These are phyloP conservation scores for Gymnoscelis rufifasciata DNA, from an alignment of 2,888 invertebrate species.

Conservation along the genomic window DNA sequence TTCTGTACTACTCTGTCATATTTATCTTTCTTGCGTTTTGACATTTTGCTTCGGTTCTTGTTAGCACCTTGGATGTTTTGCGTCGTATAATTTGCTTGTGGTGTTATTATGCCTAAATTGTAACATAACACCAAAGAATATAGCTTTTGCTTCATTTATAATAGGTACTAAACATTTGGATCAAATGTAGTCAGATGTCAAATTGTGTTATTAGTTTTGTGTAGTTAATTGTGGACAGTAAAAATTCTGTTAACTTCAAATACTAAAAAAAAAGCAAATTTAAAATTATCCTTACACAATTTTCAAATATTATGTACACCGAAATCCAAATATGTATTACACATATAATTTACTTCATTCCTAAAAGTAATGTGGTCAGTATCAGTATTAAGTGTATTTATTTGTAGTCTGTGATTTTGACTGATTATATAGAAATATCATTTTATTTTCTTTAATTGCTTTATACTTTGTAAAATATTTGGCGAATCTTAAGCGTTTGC, in stretches of 20 bases:
- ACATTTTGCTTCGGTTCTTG: conserved; percentile 69
- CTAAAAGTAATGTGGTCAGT: too few relatives aligned
- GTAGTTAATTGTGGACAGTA: too few relatives aligned
- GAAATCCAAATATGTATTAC: too few relatives aligned
- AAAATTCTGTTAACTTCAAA: too few relatives aligned
- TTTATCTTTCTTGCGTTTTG: conserved; percentile 66
- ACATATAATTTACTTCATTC: too few relatives aligned
- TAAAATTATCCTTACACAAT: too few relatives aligned
- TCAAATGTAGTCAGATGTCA: not conserved
- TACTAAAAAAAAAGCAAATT: too few relatives aligned
- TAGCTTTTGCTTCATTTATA: not conserved
- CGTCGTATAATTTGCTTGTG: conserved; percentile 68
- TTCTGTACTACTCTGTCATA: conserved; percentile 64
- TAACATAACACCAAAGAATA: not conserved
- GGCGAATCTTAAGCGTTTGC: not conserved
- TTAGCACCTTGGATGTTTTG: conserved; percentile 73
- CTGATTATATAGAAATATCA: too few relatives aligned
- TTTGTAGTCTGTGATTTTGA: too few relatives aligned
- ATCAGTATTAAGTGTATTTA: too few relatives aligned
- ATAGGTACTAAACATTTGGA: not conserved
- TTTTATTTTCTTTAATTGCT: too few relatives aligned
- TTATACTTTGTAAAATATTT: not conserved
- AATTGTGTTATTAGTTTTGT: not conserved
- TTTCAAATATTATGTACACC: too few relatives aligned
- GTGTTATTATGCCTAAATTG: conserved; percentile 12